Evolutionary conservation across 2,888 invertebrate genomes (phyloP).

Genomic region (Ectemnius cavifrons): DNA sequence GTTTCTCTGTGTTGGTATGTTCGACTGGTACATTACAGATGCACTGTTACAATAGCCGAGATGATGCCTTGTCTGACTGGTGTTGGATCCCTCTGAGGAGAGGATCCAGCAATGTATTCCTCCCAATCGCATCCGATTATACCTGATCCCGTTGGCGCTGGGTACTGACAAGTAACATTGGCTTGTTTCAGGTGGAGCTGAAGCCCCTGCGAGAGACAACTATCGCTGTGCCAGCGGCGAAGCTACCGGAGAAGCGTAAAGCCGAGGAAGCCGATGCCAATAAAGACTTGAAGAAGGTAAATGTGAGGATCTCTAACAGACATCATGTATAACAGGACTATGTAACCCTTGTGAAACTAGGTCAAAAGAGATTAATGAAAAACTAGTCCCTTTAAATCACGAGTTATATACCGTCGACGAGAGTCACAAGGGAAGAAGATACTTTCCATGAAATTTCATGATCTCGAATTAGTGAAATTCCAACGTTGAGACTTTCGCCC

Average conservation of each 20-base stretch:
- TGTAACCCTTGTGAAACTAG: no score
- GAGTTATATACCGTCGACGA: no score
- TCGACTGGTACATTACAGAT: conserved; percentile 23
- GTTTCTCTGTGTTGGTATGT: not conserved
- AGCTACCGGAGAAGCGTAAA: conserved; percentile 87
- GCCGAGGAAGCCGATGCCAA: conserved; percentile 89
- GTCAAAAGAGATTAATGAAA: no score
- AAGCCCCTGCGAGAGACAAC: conserved; percentile 74
- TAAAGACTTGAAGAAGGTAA: conserved; percentile 92
- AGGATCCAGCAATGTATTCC: not conserved
- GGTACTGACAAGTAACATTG: not conserved
- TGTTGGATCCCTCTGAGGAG: not conserved
- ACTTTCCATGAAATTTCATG: no score
- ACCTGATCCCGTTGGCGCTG: not conserved
- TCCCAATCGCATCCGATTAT: not conserved
- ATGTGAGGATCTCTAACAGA: conserved; percentile 38
- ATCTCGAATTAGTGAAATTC: no score
- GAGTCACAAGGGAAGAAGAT: no score
- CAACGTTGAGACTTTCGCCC: no score
- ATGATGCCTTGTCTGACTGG: not conserved
- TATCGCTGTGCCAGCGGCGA: conserved; percentile 72
- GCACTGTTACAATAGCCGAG: conserved; percentile 1
- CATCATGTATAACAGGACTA: no score
- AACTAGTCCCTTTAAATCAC: no score
- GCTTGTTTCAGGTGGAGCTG: conserved; percentile 73